phyloP scores from a whole-genome alignment of 2,888 invertebrate genomes.

The Atrina japonica region DNA sequence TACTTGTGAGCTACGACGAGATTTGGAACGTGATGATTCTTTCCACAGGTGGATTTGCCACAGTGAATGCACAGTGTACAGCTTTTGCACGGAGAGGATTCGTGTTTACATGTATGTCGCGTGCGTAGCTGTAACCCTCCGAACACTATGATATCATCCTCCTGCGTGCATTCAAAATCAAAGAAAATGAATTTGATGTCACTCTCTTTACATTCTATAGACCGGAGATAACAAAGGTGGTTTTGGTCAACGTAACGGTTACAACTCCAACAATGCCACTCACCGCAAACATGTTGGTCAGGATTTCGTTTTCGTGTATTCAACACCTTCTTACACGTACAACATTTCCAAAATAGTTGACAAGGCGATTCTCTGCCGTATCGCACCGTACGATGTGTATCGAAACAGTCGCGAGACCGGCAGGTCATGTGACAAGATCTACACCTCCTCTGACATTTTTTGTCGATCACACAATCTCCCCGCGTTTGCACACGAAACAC shows the following conservation, averaged over 20 bases:
- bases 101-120: slow-evolving; percentile 7
- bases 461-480: not conserved
- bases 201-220: slow-evolving; percentile 7
- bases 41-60: too few relatives aligned
- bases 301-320: slow-evolving; percentile 17
- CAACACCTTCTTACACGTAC: slow-evolving; percentile 26
- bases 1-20: slow-evolving; percentile 33
- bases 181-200: slow-evolving; percentile 29
- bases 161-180: slow-evolving; percentile 34
- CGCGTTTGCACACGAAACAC: slow-evolving; percentile 32
- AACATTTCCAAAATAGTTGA: slow-evolving; percentile 34
- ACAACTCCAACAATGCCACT: slow-evolving; percentile 34
- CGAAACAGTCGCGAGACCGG: too few relatives aligned
- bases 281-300: slow-evolving; percentile 29
- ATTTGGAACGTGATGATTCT: slow-evolving; percentile 27
- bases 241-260: slow-evolving; percentile 13
- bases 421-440: too few relatives aligned
- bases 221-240: slow-evolving; percentile 30
- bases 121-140: slow-evolving; percentile 17
- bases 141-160: slow-evolving; percentile 20
- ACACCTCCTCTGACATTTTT: not conserved
- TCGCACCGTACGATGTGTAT: too few relatives aligned
- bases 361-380: slow-evolving; percentile 10
- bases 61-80: too few relatives aligned
- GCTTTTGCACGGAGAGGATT: too few relatives aligned